These are phyloP conservation scores for Lasius fuliginosus DNA, from an alignment of 2,888 invertebrate species.

Conservation along the genomic window DNA sequence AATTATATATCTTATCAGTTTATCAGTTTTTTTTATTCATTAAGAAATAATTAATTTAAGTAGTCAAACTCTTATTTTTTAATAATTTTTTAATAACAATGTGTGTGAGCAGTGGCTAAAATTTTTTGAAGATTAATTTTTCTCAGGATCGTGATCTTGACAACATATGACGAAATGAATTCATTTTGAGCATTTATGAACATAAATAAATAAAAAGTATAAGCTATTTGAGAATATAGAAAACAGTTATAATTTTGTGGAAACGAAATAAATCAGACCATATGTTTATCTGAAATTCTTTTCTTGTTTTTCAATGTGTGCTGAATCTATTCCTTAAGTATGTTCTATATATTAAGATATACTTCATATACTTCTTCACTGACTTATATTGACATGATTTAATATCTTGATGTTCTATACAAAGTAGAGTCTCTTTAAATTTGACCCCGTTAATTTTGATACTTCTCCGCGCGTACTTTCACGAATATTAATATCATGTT, in stretches of 20 bases:
- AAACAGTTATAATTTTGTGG: neutral
- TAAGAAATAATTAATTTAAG: neutral
- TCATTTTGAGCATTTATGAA: neutral
- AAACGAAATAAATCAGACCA: neutral
- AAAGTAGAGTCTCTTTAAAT: neutral
- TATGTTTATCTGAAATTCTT: neutral
- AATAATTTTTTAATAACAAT: neutral
- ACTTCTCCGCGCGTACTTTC: neutral
- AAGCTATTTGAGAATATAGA: neutral
- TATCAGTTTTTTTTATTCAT: neutral
- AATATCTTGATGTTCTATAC: conserved; percentile 55
- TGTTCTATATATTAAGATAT: conserved; percentile 21
- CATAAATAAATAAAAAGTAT: neutral
- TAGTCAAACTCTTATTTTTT: neutral
- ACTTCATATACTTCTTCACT: neutral
- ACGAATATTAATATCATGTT: neutral
- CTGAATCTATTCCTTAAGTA: neutral
- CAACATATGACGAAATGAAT: neutral
- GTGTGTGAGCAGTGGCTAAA: neutral
- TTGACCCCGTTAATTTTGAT: neutral
- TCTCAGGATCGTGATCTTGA: neutral
- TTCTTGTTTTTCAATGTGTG: neutral
- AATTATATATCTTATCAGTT: neutral
- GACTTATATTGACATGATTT: conserved; percentile 17
- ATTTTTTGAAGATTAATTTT: neutral